phyloP scores from a whole-genome alignment of 2,797 vertebrate genomes.

The Melanogrammus aeglefinus region DNA sequence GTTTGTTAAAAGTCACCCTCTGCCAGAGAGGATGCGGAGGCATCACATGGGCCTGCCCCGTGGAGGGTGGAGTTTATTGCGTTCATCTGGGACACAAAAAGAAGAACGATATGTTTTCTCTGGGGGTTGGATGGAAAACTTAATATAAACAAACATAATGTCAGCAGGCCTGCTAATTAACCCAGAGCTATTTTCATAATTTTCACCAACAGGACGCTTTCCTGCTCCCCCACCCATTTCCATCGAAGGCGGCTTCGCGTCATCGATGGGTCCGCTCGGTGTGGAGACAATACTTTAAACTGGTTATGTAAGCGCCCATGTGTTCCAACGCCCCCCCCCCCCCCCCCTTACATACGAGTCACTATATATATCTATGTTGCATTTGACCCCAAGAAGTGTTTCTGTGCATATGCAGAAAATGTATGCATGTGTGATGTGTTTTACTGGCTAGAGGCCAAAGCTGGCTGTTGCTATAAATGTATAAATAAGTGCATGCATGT shows the following conservation, averaged over 20 bases:
- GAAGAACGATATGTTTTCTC: conserved; percentile 55
- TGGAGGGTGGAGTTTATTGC: conserved; percentile 39
- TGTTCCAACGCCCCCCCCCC: not conserved
- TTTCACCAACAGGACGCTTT: conserved; percentile 7
- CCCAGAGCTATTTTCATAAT: not conserved
- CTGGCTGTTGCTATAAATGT: not conserved
- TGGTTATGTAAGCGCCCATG: conserved; percentile 8
- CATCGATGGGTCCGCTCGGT: not conserved
- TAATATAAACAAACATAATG: conserved; percentile 7
- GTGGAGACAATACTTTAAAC: conserved; percentile 4
- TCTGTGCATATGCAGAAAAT: not conserved
- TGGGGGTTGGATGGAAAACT: conserved; percentile 35
- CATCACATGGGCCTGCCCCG: conserved; percentile 37
- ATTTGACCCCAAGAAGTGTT: not conserved
- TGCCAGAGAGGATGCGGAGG: conserved; percentile 35
- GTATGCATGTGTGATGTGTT: conserved; percentile 17
- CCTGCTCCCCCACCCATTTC: conserved; percentile 9
- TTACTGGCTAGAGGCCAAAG: conserved; percentile 27
- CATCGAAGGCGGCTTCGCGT: not conserved
- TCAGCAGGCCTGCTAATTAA: conserved; percentile 20
- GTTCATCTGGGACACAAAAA: conserved; percentile 23
- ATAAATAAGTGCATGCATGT: not conserved
- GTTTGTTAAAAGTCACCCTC: conserved; percentile 61
- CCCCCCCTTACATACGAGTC: not conserved
- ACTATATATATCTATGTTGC: not conserved